Conservation (phyloP, 2,888 invertebrate genomes). For the Erpobdella octoculata region DNA sequence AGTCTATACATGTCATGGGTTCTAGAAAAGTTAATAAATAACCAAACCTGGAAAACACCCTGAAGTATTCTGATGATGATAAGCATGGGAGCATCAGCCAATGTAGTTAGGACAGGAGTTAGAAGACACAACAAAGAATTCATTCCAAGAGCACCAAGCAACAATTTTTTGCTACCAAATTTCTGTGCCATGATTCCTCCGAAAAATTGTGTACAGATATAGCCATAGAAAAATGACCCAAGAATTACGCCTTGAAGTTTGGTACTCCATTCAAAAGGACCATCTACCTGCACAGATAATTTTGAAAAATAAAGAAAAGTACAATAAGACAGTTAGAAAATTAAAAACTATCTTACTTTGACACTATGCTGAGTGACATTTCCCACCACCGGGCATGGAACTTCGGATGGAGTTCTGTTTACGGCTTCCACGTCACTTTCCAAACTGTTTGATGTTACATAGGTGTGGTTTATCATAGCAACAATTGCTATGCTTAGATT, state of each 20-base stretch:
- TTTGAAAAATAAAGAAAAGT: no score
- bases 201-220: constrained; percentile 34
- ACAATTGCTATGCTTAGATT: constrained; percentile 37
- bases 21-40: no score
- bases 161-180: constrained; percentile 32
- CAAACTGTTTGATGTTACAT: no score
- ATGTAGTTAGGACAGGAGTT: constrained; percentile 51
- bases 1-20: no score
- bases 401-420: neutral
- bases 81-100: constrained; percentile 58
- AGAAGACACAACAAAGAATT: constrained; percentile 32
- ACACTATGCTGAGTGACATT: neutral
- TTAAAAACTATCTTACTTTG: neutral
- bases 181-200: constrained; percentile 34
- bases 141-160: constrained; percentile 26
- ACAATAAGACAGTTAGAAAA: neutral
- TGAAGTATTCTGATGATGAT: constrained; percentile 68
- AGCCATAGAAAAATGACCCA: constrained; percentile 35
- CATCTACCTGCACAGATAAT: constrained; percentile 25
- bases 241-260: constrained; percentile 32
- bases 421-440: no score
- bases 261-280: constrained; percentile 31
- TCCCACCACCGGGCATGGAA: neutral
- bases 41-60: constrained; percentile 69
- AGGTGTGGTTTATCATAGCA: constrained; percentile 35